Percentiles rank a stretch among this genome's conserved stretches.
Conservation (phyloP, 2,113 vertebrate species). For the Phyllopteryx taeniolatus region DNA sequence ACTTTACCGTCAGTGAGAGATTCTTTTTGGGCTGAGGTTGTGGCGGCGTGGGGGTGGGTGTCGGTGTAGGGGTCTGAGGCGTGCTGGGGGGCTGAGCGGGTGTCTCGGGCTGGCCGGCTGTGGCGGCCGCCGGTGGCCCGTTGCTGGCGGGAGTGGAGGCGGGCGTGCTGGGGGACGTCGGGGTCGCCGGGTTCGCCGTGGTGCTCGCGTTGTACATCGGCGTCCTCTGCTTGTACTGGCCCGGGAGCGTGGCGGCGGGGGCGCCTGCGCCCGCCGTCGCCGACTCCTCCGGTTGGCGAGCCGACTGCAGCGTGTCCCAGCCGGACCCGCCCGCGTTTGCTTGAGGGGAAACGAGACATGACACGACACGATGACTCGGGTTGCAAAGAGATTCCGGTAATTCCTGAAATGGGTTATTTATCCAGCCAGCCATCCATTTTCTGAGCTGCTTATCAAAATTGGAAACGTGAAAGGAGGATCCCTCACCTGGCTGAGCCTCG, state of each 20-base stretch:
- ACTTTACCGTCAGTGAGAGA: slow-evolving; percentile 87
- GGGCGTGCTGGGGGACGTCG: slow-evolving; percentile 82
- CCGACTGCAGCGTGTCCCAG: slow-evolving; percentile 83
- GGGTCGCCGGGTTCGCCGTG: slow-evolving; percentile 73
- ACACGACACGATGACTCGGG: not conserved
- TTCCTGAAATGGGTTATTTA: not conserved
- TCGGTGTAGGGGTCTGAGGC: slow-evolving; percentile 64
- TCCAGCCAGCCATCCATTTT: no score
- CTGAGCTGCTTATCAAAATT: no score
- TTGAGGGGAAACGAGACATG: slow-evolving; percentile 9
- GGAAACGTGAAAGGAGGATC: not conserved
- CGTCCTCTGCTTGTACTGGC: slow-evolving; percentile 93
- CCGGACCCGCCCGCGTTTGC: slow-evolving; percentile 75
- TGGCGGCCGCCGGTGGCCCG: slow-evolving; percentile 73
- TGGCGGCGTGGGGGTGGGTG: slow-evolving; percentile 46
- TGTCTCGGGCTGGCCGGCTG: slow-evolving; percentile 78
- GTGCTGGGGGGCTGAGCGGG: slow-evolving; percentile 80
- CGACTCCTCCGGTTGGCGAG: slow-evolving; percentile 85
- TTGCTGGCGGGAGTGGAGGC: slow-evolving; percentile 83
- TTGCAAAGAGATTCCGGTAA: not conserved
- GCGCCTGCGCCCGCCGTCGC: slow-evolving; percentile 69
- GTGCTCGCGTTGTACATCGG: slow-evolving; percentile 92
- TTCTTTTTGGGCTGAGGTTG: slow-evolving; percentile 85
- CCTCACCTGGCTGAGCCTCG: slow-evolving; percentile 78
- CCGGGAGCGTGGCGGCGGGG: slow-evolving; percentile 75